Evolutionary conservation across 2,888 invertebrate genomes (phyloP).

Genomic region (Eristalinus aeneus): DNA sequence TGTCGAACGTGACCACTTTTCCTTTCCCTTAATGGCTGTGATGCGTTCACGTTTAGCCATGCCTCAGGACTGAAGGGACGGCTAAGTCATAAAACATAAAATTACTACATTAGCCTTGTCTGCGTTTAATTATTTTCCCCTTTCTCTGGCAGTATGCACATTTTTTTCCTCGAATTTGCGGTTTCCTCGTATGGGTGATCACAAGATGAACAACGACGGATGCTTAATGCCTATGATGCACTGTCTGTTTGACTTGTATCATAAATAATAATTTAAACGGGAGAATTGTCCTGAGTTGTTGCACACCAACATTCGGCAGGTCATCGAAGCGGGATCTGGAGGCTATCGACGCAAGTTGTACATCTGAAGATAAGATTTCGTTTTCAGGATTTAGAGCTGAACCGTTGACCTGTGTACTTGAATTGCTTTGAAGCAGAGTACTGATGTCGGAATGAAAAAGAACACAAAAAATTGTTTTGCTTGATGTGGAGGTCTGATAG

Average conservation of each 20-base stretch:
- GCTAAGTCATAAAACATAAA: constrained; percentile 3
- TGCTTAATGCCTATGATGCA: constrained; percentile 5
- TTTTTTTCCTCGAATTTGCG: neutral
- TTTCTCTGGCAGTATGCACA: too few species aligned
- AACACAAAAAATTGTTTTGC: neutral
- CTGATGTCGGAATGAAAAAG: neutral
- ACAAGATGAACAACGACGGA: neutral
- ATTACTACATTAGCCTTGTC: constrained; percentile 5
- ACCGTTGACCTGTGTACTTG: constrained; percentile 10
- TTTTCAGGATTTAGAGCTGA: constrained; percentile 2
- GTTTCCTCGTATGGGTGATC: neutral
- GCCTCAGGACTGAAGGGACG: neutral
- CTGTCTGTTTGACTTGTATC: neutral
- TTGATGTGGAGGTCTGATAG: neutral
- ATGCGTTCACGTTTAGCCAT: neutral
- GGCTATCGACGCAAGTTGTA: neutral
- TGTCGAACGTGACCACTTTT: neutral
- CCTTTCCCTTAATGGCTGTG: neutral
- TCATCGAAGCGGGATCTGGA: neutral
- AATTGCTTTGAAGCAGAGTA: constrained; percentile 9
- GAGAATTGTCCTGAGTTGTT: neutral
- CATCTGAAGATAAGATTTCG: constrained; percentile 19
- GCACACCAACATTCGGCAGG: neutral
- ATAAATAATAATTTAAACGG: neutral
- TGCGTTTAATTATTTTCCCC: constrained; percentile 48